Evolutionary conservation across 1,140 invertebrate genomes (phyloP), one percentile per base, ranked within the genome.

Genomic region (Aphelinus certus): DNA sequence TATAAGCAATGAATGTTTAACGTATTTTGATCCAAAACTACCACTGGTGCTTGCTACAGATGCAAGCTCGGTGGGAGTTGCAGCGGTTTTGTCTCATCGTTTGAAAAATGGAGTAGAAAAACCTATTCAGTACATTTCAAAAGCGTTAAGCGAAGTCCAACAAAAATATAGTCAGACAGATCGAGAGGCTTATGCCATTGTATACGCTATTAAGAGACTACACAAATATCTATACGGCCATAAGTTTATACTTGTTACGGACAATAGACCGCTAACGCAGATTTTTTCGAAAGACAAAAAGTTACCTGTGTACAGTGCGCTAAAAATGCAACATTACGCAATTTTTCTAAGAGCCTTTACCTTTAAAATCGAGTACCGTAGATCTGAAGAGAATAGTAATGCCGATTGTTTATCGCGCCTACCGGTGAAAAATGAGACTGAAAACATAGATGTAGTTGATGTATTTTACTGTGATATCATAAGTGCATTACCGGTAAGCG

Each of bases 111-210:
- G 77, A 26, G 43, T 43, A 83, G 84, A 80, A 47, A 80, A 77
- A 49, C 84, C 84, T 1, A 80, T 90, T 3, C 83, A 85, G 10
- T 90, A 83, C 76, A 86, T 86, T 3, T 89, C 87, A 3, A 73
- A 86, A 53, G 80, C 85, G 7, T 75, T 89, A 7, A 86, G 84
- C 3, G 6, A 71, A 3, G 79, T 83, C 46, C 85, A 90, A 79
- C 43, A 78, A 49, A 88, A 88, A 49, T 89, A 89, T 74, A 85
- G 82, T n/a, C 85, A 90, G 77, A 85, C 89, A 2, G 87, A 90
- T 66, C 84, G 86, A 73, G 88, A 90, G 77, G 80, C 86, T 3
- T 78, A 89, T 2, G 86, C 88, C 3, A 86, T 89, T 58, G 81
- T 26, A 26, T 26, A 26, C 26, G 26, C 26, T 26, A 26, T 26